Base-by-base conservation (phyloP, 2,888 invertebrate genomes). In the Operophtera brumata region DNA sequence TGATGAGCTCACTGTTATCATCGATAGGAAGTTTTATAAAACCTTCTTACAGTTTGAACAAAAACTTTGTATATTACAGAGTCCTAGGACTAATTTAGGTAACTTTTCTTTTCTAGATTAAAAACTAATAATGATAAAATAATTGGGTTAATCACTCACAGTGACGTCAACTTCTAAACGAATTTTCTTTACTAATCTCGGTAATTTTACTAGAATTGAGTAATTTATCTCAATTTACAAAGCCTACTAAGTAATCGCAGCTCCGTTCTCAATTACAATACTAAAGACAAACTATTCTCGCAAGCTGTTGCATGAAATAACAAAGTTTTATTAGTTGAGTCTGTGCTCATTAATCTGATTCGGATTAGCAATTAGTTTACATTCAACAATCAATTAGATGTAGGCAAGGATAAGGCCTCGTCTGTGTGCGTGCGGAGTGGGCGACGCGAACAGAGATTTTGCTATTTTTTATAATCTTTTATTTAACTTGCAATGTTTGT, bases 291-390 rank as follows among this genome's bases (percentile, higher is more conserved):
- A 49, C 46, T 28, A 44, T 57, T 25, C 3, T 12, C 25, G 14
- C 55, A 51, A 51, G 54, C 52, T 56, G 57, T 40, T 52, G 57
- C 47, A 44, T 58, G 51, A 57, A 55, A 59, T 61, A 60, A 58
- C 40, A 50, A 46, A 49, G 57, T 61, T 64, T 59, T 55, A 57
- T 53, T 48, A 53, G 14, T 58, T 47, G 28, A 11, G 47, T 9
- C 37, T 34, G 40, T n/a, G 40, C 51, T 54, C 56, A 56, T 59
- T 59, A 35, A 55, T 64, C 49, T 49, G 45, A 46, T 47, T 54
- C 46, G 30, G 52, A 64, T 63, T 63, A 63, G 51, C 56, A 56
- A 64, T 64, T 64, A 64, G 50, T 58, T 54, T 44, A 39, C 45
- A 52, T 55, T 59, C 61, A 59, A 54, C 53, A 55, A 63, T 59